A percentile compares a stretch with the other conserved stretches of the same genome.
These are phyloP conservation scores for Muscina levida DNA, from an alignment of 2,888 invertebrate species.

Conservation along the genomic window DNA sequence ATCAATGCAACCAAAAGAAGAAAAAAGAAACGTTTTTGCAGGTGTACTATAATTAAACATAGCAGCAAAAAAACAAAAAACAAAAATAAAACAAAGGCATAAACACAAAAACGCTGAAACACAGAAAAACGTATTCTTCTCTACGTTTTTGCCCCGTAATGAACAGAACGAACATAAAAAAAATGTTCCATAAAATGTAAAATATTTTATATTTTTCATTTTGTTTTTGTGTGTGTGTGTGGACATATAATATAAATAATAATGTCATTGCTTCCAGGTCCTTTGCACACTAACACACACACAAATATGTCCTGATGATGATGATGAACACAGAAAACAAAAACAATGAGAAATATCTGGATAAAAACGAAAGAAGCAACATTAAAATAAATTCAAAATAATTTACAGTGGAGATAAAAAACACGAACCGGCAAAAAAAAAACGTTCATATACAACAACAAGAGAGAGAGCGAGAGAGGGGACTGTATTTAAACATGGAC, in stretches of 20 bases:
- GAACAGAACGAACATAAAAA: neutral
- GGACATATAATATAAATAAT: slow-evolving; percentile 26
- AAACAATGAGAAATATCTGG: neutral
- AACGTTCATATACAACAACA: neutral
- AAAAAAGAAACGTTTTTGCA: slow-evolving; percentile 40
- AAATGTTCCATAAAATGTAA: slow-evolving; percentile 24
- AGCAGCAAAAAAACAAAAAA: slow-evolving; percentile 44
- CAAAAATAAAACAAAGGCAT: slow-evolving; percentile 56
- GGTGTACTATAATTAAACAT: slow-evolving; percentile 60
- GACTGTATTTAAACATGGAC: neutral
- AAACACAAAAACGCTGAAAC: slow-evolving; percentile 40
- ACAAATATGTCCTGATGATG: slow-evolving; percentile 1
- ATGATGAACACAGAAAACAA: slow-evolving; percentile 6
- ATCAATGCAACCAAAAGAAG: slow-evolving; percentile 14
- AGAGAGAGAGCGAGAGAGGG: neutral
- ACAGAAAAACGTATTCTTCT: slow-evolving; percentile 48
- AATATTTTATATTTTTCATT: slow-evolving; percentile 59
- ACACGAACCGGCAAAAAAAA: neutral
- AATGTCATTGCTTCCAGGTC: slow-evolving; percentile 62
- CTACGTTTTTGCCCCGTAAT: slow-evolving; percentile 18
- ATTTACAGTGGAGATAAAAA: slow-evolving; percentile 41
- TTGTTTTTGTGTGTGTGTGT: slow-evolving; percentile 5
- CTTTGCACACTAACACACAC: slow-evolving; percentile 53
- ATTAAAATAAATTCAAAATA: slow-evolving; percentile 64
- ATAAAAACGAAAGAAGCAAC: slow-evolving; percentile 67